Evolutionary conservation across 2,888 invertebrate species (phyloP).

Genomic region (Tortrix viridana): DNA sequence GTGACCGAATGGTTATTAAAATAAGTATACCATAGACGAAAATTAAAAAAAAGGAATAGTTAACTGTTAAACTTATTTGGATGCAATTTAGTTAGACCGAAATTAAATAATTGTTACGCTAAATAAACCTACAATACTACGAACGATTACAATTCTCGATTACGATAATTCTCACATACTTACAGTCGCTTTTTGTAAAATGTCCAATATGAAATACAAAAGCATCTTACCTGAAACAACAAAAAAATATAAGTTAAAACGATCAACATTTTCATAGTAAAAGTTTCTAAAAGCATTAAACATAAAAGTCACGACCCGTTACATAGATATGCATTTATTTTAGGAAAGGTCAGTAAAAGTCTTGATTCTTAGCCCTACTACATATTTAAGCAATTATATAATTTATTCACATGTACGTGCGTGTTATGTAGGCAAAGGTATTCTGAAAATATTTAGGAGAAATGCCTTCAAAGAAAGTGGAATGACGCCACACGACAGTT

Average conservation of each 20-base stretch:
- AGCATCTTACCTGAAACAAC: conserved; percentile 46
- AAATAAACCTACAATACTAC: no score
- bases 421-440: conserved; percentile 18
- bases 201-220: neutral
- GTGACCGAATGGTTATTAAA: no score
- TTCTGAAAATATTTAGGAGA: conserved; percentile 34
- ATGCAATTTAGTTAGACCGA: no score
- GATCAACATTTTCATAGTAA: neutral
- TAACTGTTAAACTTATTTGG: no score
- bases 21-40: no score
- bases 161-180: no score
- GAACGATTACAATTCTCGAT: no score
- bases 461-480: conserved; percentile 31
- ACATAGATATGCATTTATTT: conserved; percentile 13
- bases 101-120: no score
- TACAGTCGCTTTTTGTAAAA: neutral
- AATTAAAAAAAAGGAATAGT: no score
- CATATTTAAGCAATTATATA: conserved; percentile 31
- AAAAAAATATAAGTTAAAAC: conserved; percentile 28
- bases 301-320: conserved; percentile 22
- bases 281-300: conserved; percentile 6
- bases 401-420: conserved; percentile 22
- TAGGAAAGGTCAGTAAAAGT: conserved; percentile 27
- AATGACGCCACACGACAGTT: conserved; percentile 8
- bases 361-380: conserved; percentile 19